Conservation (phyloP, 2,888 invertebrate genomes). For the Diadromus collaris region DNA sequence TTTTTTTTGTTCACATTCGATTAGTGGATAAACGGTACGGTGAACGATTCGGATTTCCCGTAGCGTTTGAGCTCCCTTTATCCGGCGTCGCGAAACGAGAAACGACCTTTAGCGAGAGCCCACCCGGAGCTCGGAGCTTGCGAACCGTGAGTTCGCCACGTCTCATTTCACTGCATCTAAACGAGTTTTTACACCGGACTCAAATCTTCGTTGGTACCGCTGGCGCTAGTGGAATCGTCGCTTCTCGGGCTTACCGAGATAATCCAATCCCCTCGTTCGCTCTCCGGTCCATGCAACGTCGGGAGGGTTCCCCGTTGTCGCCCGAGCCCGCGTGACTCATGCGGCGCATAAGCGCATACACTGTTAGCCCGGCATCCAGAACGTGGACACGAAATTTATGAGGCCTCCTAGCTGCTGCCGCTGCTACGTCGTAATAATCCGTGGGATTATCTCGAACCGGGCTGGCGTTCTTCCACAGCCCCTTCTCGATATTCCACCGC, state of each 20-base stretch:
- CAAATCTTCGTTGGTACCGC: slow-evolving; percentile 53
- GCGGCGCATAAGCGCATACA: slow-evolving; percentile 16
- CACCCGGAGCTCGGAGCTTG: background rate
- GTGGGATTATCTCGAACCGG: slow-evolving; percentile 71
- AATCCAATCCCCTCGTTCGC: slow-evolving; percentile 62
- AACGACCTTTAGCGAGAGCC: slow-evolving; percentile 8
- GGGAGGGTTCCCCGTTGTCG: slow-evolving; percentile 38
- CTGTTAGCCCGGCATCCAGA: slow-evolving; percentile 14
- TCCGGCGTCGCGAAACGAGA: slow-evolving; percentile 18
- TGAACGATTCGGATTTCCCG: slow-evolving; percentile 6
- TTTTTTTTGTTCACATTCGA: background rate
- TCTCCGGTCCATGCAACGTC: slow-evolving; percentile 48
- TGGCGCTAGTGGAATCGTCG: slow-evolving; percentile 43
- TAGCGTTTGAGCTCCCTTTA: background rate
- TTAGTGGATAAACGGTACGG: slow-evolving; percentile 1
- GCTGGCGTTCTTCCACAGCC: slow-evolving; percentile 48
- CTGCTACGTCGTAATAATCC: slow-evolving; percentile 71
- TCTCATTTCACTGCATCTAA: slow-evolving; percentile 68
- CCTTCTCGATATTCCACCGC: slow-evolving; percentile 46
- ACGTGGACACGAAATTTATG: slow-evolving; percentile 71
- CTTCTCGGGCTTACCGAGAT: slow-evolving; percentile 61
- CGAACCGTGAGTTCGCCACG: slow-evolving; percentile 52
- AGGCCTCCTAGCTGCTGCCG: slow-evolving; percentile 62
- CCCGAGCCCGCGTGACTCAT: slow-evolving; percentile 35
- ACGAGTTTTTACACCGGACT: slow-evolving; percentile 65